Conservation (phyloP, 2,113 vertebrate genomes). For the Neotoma lepida region DNA sequence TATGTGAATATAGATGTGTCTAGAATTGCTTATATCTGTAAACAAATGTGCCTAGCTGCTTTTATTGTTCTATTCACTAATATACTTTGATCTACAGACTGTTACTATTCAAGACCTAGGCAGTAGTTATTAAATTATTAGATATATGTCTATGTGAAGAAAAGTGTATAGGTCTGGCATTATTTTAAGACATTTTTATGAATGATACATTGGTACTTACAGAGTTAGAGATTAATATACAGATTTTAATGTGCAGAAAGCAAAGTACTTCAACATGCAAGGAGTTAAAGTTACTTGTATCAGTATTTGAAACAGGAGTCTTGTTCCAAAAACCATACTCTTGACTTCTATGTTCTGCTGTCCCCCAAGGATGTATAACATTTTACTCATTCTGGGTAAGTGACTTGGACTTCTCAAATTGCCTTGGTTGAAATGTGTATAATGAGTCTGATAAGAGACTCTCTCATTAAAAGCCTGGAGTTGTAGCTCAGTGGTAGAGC, state of each 20-base stretch:
- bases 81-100: neutral
- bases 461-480: neutral
- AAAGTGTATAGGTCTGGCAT: neutral
- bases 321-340: neutral
- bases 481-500: neutral
- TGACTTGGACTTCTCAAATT: slow-evolving; percentile 51
- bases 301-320: neutral
- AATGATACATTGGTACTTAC: neutral
- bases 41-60: neutral
- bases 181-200: slow-evolving; percentile 41
- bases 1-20: neutral
- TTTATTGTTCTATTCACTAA: neutral
- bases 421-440: neutral
- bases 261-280: neutral
- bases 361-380: neutral
- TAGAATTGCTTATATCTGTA: slow-evolving; percentile 6
- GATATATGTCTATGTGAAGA: neutral
- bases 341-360: neutral
- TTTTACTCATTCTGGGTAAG: neutral
- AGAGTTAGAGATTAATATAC: neutral
- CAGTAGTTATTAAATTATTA: slow-evolving; percentile 9
- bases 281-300: neutral
- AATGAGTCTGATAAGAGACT: slow-evolving; percentile 32
- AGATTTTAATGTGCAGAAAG: neutral
- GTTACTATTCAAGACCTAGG: neutral